These are phyloP conservation scores for Nesoenas mayeri DNA, from an alignment of 2,113 vertebrate species.

Conservation along the genomic window DNA sequence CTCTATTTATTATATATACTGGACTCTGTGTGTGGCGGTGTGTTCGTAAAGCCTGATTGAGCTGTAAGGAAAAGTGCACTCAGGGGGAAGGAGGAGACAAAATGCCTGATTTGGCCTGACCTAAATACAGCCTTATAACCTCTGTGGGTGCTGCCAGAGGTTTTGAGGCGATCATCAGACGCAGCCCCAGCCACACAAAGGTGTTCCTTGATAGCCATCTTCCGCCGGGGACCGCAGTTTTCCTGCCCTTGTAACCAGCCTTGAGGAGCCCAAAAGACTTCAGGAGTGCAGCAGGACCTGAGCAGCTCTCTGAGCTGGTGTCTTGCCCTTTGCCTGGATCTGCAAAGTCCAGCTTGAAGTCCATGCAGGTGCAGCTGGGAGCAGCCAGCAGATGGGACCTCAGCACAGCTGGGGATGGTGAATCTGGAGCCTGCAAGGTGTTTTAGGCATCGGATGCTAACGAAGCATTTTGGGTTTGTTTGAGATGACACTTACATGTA, in stretches of 20 bases:
- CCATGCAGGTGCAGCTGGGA: neutral
- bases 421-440: neutral
- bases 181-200: neutral
- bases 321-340: neutral
- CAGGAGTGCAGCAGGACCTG: neutral
- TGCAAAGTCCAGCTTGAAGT: neutral
- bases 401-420: neutral
- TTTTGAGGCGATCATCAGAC: neutral
- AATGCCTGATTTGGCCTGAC: conserved; percentile 42
- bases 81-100: conserved; percentile 33
- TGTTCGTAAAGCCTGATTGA: conserved; percentile 66
- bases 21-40: conserved; percentile 7
- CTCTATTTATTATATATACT: conserved; percentile 67
- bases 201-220: neutral
- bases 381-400: neutral
- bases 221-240: neutral
- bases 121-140: conserved; percentile 24
- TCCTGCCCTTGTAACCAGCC: neutral
- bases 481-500: neutral
- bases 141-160: conserved; percentile 13
- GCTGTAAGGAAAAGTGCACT: conserved; percentile 62
- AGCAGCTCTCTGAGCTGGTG: neutral
- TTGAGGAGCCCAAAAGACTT: neutral
- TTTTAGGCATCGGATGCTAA: neutral
- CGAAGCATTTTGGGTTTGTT: neutral